Percentiles rank a stretch among this genome's conserved stretches.
Evolutionary conservation across 2,113 vertebrate genomes (phyloP).

Genomic region (Romanogobio albipinnatus): DNA sequence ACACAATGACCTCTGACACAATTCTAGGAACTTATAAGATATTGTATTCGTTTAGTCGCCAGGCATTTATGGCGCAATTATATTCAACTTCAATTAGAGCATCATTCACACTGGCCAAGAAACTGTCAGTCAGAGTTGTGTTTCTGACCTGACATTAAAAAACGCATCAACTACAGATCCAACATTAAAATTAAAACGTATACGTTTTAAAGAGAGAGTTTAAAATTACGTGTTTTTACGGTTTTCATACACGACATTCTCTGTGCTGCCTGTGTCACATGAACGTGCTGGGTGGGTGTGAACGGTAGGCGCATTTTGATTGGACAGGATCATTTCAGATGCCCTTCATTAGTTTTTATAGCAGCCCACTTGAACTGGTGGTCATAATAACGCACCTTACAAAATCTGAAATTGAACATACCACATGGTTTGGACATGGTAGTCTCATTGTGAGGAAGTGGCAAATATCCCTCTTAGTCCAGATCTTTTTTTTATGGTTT

Average conservation of each 20-base stretch:
- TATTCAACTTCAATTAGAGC: background rate
- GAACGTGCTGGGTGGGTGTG: slow-evolving; percentile 33
- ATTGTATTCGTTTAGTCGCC: background rate
- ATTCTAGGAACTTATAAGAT: background rate
- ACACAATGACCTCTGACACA: slow-evolving; percentile 8
- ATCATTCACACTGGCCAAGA: background rate
- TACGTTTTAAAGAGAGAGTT: background rate
- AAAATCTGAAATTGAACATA: background rate
- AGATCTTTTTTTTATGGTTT: background rate
- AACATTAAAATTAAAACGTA: background rate
- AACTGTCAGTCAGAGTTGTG: background rate
- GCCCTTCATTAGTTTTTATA: background rate
- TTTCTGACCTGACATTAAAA: background rate
- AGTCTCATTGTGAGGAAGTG: background rate
- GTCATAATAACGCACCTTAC: background rate
- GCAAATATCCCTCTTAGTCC: background rate
- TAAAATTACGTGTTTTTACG: background rate
- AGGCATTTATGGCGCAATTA: background rate
- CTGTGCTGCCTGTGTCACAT: background rate
- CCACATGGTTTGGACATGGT: background rate
- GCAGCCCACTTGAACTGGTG: background rate
- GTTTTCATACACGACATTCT: background rate
- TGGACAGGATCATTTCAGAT: slow-evolving; percentile 51
- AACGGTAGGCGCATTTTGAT: slow-evolving; percentile 55
- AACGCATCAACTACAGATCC: background rate